Conservation (phyloP, 2,797 vertebrate species). For the Salarias fasciatus region DNA sequence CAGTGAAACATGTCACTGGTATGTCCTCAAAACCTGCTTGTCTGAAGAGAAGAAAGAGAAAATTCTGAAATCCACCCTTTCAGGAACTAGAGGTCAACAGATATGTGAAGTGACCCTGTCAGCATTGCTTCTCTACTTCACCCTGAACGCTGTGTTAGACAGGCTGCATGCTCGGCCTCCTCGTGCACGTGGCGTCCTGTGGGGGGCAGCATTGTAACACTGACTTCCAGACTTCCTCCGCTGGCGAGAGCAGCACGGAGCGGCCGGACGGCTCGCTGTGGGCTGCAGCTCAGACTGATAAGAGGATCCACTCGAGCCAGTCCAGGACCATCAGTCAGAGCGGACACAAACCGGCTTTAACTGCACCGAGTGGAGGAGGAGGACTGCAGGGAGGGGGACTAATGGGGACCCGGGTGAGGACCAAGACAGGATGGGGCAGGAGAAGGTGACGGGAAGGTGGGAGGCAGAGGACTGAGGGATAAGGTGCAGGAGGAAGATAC, state of each 20-base stretch:
- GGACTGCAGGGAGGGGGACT: background rate
- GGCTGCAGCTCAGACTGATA: constrained; percentile 30
- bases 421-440: too few species aligned
- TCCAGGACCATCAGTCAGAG: constrained; percentile 2
- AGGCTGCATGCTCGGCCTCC: background rate
- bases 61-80: too few species aligned
- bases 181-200: background rate
- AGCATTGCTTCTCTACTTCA: too few species aligned
- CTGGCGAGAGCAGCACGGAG: constrained; percentile 21
- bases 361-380: constrained; percentile 1
- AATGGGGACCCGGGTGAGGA: background rate
- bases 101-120: too few species aligned
- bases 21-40: too few species aligned
- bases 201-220: constrained; percentile 58
- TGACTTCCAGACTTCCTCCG: background rate
- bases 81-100: too few species aligned
- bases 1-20: too few species aligned
- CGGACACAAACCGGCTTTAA: constrained; percentile 19
- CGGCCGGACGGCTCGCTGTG: constrained; percentile 23
- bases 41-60: too few species aligned
- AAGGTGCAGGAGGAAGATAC: background rate
- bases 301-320: constrained; percentile 17
- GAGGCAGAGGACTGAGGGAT: background rate
- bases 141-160: background rate
- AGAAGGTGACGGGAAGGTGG: background rate